These are phyloP conservation scores for Echiichthys vipera DNA, from an alignment of 2,797 vertebrate species.

Conservation along the genomic window DNA sequence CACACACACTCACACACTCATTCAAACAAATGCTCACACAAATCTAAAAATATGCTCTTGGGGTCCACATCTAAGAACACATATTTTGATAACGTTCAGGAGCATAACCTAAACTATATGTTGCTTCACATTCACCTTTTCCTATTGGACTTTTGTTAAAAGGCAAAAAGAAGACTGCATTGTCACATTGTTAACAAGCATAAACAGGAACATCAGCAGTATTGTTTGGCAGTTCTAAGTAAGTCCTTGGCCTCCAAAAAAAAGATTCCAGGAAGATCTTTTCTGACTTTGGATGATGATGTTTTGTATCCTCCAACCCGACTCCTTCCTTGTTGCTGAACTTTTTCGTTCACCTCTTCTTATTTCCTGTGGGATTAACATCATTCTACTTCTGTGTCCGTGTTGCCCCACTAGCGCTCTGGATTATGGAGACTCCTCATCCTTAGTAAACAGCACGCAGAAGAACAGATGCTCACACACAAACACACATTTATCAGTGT, in stretches of 20 bases:
- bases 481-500: slow-evolving; percentile 66
- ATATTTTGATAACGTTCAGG: slow-evolving; percentile 11
- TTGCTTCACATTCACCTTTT: background rate
- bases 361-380: slow-evolving; percentile 63
- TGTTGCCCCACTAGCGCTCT: slow-evolving; percentile 67
- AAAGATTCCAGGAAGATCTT: slow-evolving; percentile 24
- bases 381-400: slow-evolving; percentile 59
- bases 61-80: slow-evolving; percentile 9
- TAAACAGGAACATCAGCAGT: background rate
- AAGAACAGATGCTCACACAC: slow-evolving; percentile 67
- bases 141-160: background rate
- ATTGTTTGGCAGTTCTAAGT: background rate
- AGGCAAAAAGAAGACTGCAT: background rate
- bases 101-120: background rate
- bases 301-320: slow-evolving; percentile 26
- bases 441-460: slow-evolving; percentile 68
- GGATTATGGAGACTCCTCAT: slow-evolving; percentile 75
- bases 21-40: no score
- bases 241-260: background rate
- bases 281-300: slow-evolving; percentile 33
- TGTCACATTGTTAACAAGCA: background rate
- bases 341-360: slow-evolving; percentile 57
- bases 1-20: slow-evolving; percentile 3
- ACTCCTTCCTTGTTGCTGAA: slow-evolving; percentile 41
- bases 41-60: slow-evolving; percentile 5